Evolutionary conservation across 2,888 invertebrate genomes (phyloP), one percentile per base, ranked within the genome.

Genomic region (Proisotoma minuta): DNA sequence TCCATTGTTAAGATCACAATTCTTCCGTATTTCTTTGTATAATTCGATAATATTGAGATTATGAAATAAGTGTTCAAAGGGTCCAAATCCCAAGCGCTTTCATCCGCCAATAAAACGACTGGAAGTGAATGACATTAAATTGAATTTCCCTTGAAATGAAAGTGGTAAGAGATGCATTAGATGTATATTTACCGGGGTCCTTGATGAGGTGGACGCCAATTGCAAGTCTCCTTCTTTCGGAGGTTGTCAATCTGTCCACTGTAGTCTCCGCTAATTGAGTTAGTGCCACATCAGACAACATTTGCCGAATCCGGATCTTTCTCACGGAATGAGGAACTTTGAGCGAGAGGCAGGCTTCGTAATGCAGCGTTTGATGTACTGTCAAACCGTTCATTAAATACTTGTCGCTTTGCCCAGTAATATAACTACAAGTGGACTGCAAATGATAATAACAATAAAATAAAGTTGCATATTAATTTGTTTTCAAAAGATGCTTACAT

Each of bases 61-160:
- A 98, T 87, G 66, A 98, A 83, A 77, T 96, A 97, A 0, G 96
- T 94, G 75, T 95, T 95, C 57, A 98, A 81, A 0, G 97, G 94
- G 78, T 97, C 96, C 70, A 98, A 81, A 71, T 93, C 93, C 84
- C 90, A 89, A 0, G 96, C 95, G 0, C 96, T 95, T 76, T 97
- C 96, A 76, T 97, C 96, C 68, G 95, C 80, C 1, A 96, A 82
- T 1, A 96, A 79, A 75, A 96, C 84, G 22, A 92, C 91, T 90
- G 77, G 1, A 81, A 79, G 27, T 24, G 2, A 43, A 28, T 8
- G 1, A n/a, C n/a, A n/a, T n/a, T n/a, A n/a, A n/a, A n/a, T 23
- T 28, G 18, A 47, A 22, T 28, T 5, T 49, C n/a, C n/a, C n/a
- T n/a, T n/a, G n/a, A n/a, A n/a, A n/a, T n/a, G n/a, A n/a, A n/a